A percentile compares a stretch with the other conserved stretches of the same genome.
Evolutionary conservation across 2,113 vertebrate species (phyloP).

Genomic region (Phrynocephalus versicolor): DNA sequence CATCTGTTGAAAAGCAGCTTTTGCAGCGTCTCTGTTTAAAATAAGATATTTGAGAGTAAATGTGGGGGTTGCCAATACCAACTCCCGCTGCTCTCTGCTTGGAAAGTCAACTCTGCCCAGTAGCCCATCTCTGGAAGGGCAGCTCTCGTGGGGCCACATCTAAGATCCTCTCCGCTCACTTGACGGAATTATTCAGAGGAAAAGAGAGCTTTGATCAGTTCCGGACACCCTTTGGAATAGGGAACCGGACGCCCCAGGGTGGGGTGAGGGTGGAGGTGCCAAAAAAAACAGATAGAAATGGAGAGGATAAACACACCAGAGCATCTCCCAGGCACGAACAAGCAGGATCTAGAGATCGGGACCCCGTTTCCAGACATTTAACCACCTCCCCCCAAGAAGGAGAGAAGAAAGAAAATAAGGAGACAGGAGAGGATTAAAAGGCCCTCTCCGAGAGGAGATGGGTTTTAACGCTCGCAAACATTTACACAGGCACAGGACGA

Average conservation of each 20-base stretch:
- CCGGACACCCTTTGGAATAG: background rate
- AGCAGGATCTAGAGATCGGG: background rate
- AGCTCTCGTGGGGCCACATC: too few species aligned
- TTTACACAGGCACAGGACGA: too few species aligned
- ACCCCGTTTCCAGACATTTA: background rate
- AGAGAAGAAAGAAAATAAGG: background rate
- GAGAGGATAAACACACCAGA: too few species aligned
- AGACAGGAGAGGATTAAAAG: too few species aligned
- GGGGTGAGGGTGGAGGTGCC: background rate
- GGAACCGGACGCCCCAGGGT: too few species aligned
- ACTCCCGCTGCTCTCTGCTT: too few species aligned
- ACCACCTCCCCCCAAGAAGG: background rate
- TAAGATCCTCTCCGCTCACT: background rate
- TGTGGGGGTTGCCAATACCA: too few species aligned
- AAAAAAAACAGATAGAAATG: too few species aligned
- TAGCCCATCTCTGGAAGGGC: background rate
- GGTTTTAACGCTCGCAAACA: too few species aligned
- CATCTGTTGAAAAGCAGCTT: too few species aligned
- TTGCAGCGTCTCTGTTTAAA: background rate
- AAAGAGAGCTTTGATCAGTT: background rate
- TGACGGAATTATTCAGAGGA: background rate
- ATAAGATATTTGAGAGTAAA: background rate
- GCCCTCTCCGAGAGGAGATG: too few species aligned
- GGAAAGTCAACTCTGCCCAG: background rate
- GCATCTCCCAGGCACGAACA: background rate